Evolutionary conservation across 2,888 invertebrate genomes (phyloP).

Genomic region (Latrodectus hesperus): DNA sequence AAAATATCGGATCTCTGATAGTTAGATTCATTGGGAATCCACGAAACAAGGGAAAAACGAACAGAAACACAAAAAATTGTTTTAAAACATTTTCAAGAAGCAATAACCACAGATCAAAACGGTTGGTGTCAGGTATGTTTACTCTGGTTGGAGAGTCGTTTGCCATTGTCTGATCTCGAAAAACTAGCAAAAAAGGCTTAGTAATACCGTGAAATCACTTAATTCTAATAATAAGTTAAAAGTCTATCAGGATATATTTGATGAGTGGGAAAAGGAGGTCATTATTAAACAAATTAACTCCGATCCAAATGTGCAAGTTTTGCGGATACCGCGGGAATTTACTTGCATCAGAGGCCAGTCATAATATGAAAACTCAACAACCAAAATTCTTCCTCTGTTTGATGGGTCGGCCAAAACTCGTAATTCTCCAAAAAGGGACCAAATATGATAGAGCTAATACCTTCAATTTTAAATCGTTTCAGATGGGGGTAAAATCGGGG

Average conservation of each 20-base stretch:
- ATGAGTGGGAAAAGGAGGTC: conserved; percentile 2
- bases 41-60: not conserved
- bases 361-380: no score
- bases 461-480: no score
- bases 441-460: conserved; percentile 3
- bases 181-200: not conserved
- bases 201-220: not conserved
- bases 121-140: no score
- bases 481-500: not conserved
- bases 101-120: not conserved
- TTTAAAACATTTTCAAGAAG: not conserved
- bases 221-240: not conserved
- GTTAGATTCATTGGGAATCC: no score
- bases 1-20: conserved; percentile 14
- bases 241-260: no score
- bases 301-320: no score
- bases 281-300: not conserved
- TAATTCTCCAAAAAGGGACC: not conserved
- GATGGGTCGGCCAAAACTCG: no score
- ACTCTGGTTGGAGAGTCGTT: no score
- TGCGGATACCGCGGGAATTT: no score
- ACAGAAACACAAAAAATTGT: not conserved
- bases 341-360: no score
- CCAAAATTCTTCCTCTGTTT: no score
- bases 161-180: not conserved